Conservation (phyloP, 2,113 vertebrate genomes). For the Mastomys natalensis region DNA sequence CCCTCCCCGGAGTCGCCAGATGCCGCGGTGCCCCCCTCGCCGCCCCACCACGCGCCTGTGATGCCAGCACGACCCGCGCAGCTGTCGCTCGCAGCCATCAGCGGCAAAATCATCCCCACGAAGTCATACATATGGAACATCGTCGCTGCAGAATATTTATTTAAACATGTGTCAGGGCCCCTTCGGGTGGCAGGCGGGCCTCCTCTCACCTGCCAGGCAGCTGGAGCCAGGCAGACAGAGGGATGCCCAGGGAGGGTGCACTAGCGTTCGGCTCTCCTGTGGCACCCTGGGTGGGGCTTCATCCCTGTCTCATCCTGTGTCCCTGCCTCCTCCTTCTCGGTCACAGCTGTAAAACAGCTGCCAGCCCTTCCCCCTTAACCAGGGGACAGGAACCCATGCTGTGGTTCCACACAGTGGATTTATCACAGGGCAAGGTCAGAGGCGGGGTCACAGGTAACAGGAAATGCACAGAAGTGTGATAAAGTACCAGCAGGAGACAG, state of each 20-base stretch:
- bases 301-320: not conserved
- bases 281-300: not conserved
- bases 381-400: not conserved
- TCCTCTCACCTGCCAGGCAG: slow-evolving; percentile 36
- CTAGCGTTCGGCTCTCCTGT: rapidly evolving
- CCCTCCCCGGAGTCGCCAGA: slow-evolving; percentile 82
- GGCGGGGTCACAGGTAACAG: no score
- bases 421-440: not conserved
- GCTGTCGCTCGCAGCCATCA: slow-evolving; percentile 89
- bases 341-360: slow-evolving; percentile 55
- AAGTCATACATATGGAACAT: slow-evolving; percentile 89
- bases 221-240: not conserved
- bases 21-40: slow-evolving; percentile 82
- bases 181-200: slow-evolving; percentile 10
- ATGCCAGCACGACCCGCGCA: slow-evolving; percentile 84
- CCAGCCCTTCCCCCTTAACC: not conserved
- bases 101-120: slow-evolving; percentile 87
- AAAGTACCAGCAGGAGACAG: not conserved
- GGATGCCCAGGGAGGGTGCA: not conserved
- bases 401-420: not conserved
- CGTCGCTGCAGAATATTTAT: slow-evolving; percentile 87
- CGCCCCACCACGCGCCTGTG: slow-evolving; percentile 81
- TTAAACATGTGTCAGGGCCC: slow-evolving; percentile 82
- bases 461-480: not conserved
- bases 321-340: not conserved